Evolutionary conservation across 30 jellyfish, hydroid and myxozoan species (phyloP).

Genomic region (Aurelia sp.): DNA sequence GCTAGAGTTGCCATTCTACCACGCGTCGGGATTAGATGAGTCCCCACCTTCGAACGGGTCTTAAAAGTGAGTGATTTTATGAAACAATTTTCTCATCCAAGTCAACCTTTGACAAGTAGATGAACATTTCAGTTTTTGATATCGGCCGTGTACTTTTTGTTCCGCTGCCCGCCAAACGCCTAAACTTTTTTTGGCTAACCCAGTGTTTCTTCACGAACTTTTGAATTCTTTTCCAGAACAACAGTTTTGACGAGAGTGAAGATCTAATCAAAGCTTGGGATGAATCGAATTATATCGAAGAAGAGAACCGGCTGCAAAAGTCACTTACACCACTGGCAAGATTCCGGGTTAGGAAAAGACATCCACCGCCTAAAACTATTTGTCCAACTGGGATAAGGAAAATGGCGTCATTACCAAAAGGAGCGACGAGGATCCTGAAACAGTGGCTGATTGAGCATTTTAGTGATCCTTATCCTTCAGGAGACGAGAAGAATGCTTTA

Average conservation of each 20-base stretch:
- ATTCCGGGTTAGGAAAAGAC: conserved; percentile 81
- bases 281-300: conserved; percentile 71
- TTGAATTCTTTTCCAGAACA: conserved; percentile 35
- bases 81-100: too few species aligned
- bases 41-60: too few species aligned
- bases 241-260: conserved; percentile 60
- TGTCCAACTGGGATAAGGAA: conserved; percentile 88
- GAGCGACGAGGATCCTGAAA: conserved; percentile 68
- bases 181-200: too few species aligned
- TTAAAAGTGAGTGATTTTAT: too few species aligned
- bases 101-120: too few species aligned
- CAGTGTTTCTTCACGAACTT: too few species aligned
- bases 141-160: too few species aligned
- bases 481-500: conserved; percentile 64
- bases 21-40: too few species aligned
- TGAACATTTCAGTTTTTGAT: too few species aligned
- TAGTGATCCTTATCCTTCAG: conserved; percentile 87
- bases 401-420: conserved; percentile 80
- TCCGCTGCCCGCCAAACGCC: too few species aligned
- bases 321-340: conserved; percentile 80
- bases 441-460: conserved; percentile 77
- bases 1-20: too few species aligned
- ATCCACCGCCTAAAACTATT: conserved; percentile 87
- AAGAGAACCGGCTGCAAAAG: conserved; percentile 70
- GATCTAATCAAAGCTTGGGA: conserved; percentile 83